phyloP scores from a whole-genome alignment of 2,888 invertebrate species.

The Andricus curvator region DNA sequence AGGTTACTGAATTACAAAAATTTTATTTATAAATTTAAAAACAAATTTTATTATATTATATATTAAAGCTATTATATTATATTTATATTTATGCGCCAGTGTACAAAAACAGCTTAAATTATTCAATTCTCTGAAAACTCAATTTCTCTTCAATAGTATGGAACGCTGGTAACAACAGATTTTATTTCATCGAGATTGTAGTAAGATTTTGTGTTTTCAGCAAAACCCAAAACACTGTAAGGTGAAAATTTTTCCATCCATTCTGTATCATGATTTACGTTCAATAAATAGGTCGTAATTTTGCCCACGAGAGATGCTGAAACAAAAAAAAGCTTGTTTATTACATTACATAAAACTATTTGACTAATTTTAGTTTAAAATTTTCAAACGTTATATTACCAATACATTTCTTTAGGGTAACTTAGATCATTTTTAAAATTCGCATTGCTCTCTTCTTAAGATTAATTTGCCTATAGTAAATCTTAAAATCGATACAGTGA shows the following conservation, averaged over 20 bases:
- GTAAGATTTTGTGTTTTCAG: conserved; percentile 60
- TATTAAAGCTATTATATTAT: background rate
- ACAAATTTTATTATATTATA: background rate
- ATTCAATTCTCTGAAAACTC: background rate
- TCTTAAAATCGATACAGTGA: too few species aligned
- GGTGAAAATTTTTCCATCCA: conserved; percentile 66
- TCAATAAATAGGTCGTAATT: conserved; percentile 64
- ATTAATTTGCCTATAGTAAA: too few species aligned
- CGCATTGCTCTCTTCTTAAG: too few species aligned
- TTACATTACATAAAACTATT: conserved; percentile 6
- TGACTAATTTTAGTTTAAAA: background rate
- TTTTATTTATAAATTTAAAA: background rate
- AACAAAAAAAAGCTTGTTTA: conserved; percentile 36
- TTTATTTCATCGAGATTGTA: conserved; percentile 62
- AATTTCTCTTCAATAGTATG: conserved; percentile 63
- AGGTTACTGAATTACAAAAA: background rate
- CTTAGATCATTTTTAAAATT: too few species aligned
- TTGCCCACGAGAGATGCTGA: conserved; percentile 56
- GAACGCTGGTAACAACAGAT: conserved; percentile 63
- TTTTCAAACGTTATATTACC: too few species aligned
- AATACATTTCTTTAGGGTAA: too few species aligned
- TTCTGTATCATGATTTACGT: conserved; percentile 55
- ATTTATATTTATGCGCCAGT: background rate
- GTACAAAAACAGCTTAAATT: background rate
- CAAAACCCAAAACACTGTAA: conserved; percentile 66